Evolutionary conservation across 2,797 vertebrate species (phyloP).

Genomic region (Cyprinella venusta): DNA sequence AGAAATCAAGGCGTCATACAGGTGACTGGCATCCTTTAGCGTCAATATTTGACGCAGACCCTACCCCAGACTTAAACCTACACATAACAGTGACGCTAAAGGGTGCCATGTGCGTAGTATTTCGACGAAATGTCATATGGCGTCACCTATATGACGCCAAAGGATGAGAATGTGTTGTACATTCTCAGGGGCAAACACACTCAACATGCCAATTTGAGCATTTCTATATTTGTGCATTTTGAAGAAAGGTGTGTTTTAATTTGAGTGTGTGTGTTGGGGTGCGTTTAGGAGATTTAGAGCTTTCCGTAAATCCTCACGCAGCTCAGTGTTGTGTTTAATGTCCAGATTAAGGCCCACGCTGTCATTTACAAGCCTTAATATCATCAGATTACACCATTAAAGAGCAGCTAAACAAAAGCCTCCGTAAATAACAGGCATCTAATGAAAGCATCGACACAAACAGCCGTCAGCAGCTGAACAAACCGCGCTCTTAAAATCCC

Average conservation of each 20-base stretch:
- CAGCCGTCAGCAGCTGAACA: slow-evolving; percentile 6
- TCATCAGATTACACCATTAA: slow-evolving; percentile 54
- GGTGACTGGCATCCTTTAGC: no score
- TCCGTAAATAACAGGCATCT: slow-evolving; percentile 39
- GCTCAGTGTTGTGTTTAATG: slow-evolving; percentile 54
- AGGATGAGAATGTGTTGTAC: no score
- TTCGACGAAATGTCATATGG: no score
- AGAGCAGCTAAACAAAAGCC: slow-evolving; percentile 27
- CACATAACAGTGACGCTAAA: no score
- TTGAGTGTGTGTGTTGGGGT: not conserved
- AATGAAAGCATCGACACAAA: slow-evolving; percentile 35
- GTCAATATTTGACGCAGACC: no score
- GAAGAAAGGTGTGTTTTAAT: not conserved
- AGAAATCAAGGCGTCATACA: no score
- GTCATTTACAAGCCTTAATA: slow-evolving; percentile 69
- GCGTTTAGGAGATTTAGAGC: slow-evolving; percentile 27
- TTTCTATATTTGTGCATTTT: not conserved
- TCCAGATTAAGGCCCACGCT: slow-evolving; percentile 64
- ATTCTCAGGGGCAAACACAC: not conserved
- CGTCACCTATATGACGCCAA: no score
- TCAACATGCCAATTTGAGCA: not conserved
- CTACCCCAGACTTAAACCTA: no score
- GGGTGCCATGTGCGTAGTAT: no score
- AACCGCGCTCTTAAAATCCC: not conserved
- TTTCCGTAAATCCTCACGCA: slow-evolving; percentile 23